These are phyloP conservation scores for Phalera bucephala DNA, from an alignment of 2,888 invertebrate genomes.

Conservation along the genomic window DNA sequence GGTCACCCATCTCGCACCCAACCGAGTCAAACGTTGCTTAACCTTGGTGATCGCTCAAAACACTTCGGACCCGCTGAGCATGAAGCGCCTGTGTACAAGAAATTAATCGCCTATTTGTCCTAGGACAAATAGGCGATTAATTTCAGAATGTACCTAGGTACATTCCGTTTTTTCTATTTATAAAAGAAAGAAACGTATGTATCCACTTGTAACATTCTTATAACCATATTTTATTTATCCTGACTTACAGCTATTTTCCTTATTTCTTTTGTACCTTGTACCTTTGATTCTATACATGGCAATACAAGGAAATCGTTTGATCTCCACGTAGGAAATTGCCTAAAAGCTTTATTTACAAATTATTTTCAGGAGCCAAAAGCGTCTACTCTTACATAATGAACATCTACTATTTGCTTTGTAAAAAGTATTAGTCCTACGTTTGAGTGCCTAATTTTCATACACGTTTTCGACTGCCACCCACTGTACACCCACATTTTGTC, in stretches of 20 bases:
- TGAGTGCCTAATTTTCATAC: too few relatives aligned
- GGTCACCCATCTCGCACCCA: too few relatives aligned
- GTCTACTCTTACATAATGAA: slow-evolving; percentile 9
- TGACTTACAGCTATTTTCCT: slow-evolving; percentile 21
- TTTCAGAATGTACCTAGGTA: too few relatives aligned
- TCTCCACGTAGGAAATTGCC: slow-evolving; percentile 51
- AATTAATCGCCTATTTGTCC: slow-evolving; percentile 18
- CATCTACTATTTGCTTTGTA: neutral
- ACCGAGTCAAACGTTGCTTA: too few relatives aligned
- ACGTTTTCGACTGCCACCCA: too few relatives aligned
- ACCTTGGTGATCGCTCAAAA: too few relatives aligned
- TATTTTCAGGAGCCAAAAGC: slow-evolving; percentile 31
- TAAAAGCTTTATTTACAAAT: slow-evolving; percentile 46
- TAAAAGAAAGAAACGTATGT: slow-evolving; percentile 7
- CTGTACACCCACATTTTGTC: too few relatives aligned
- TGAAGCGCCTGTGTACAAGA: neutral
- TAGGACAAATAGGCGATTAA: too few relatives aligned
- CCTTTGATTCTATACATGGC: slow-evolving; percentile 43
- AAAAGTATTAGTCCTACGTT: too few relatives aligned
- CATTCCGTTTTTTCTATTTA: slow-evolving; percentile 21
- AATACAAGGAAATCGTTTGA: slow-evolving; percentile 55
- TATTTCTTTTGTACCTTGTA: slow-evolving; percentile 18
- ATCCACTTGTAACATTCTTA: neutral
- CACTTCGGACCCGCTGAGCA: too few relatives aligned
- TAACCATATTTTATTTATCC: slow-evolving; percentile 29